Evolutionary conservation across 1,140 invertebrate genomes (phyloP).

Genomic region (Drosophila repletoides): DNA sequence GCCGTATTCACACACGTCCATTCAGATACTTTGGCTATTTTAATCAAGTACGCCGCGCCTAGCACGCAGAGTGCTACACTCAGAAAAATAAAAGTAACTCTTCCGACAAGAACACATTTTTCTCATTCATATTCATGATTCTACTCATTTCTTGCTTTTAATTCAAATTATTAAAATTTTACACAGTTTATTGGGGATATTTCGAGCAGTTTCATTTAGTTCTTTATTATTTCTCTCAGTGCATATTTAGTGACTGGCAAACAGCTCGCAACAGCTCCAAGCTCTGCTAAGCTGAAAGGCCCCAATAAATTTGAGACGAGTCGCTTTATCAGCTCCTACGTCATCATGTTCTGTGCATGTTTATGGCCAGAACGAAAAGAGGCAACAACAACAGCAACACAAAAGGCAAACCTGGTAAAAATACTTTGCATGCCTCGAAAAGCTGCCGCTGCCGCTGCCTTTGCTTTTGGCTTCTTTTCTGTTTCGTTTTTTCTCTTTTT

Average conservation of each 20-base stretch:
- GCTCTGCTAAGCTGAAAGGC: constrained; percentile 32
- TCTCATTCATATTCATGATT: no score
- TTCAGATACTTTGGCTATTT: constrained; percentile 13
- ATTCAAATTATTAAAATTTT: no score
- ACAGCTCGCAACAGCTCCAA: no score
- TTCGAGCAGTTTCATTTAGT: no score
- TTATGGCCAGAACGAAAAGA: constrained; percentile 63
- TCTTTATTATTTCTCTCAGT: no score
- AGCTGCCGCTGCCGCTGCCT: constrained; percentile 26
- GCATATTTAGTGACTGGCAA: no score
- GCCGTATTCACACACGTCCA: background rate
- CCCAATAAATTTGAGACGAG: constrained; percentile 58
- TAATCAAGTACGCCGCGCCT: constrained; percentile 48
- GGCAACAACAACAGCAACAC: constrained; percentile 28
- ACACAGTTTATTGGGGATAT: no score
- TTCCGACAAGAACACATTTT: no score
- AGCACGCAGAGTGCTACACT: constrained; percentile 42
- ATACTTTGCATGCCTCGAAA: constrained; percentile 54
- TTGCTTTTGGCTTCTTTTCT: constrained; percentile 19
- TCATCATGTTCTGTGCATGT: constrained; percentile 68
- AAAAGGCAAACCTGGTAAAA: constrained; percentile 44
- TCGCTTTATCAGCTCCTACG: constrained; percentile 67
- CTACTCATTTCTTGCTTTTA: no score
- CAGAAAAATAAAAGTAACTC: no score
- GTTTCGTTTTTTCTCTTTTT: no score